Evolutionary conservation across 2,888 invertebrate genomes (phyloP).

Genomic region (Aspidapion aeneum): DNA sequence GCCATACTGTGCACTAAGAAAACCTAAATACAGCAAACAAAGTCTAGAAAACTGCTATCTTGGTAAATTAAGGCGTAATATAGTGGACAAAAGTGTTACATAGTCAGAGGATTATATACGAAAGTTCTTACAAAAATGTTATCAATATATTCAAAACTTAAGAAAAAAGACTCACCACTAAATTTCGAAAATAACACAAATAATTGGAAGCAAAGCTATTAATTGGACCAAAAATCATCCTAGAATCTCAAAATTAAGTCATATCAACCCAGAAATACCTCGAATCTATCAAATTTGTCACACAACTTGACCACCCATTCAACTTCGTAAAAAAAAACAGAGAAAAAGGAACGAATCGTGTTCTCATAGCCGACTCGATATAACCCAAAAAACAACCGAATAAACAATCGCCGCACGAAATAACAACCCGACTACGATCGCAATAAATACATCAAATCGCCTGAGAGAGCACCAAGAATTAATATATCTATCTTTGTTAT

Average conservation of each 20-base stretch:
- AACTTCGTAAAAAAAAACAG: background rate
- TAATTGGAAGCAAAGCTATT: no score
- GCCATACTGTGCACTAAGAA: no score
- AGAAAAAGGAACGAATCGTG: background rate
- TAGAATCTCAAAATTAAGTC: background rate
- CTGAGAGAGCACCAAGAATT: background rate
- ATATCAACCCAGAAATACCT: background rate
- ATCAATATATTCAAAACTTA: no score
- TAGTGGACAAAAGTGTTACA: no score
- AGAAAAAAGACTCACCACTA: no score
- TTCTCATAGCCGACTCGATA: background rate
- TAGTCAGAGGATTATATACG: no score
- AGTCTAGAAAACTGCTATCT: no score
- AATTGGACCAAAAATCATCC: background rate
- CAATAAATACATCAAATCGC: conserved; percentile 26
- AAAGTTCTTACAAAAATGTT: no score
- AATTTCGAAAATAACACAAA: no score
- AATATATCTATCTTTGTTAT: conserved; percentile 20
- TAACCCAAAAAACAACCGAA: conserved; percentile 14
- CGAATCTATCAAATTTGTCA: background rate
- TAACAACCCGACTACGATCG: conserved; percentile 26
- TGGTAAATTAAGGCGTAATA: no score
- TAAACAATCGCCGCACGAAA: conserved; percentile 28
- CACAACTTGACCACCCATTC: background rate
- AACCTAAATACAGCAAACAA: no score